Evolutionary conservation across 2,113 vertebrate species (phyloP), one percentile per base, ranked within the genome.

Genomic region (Morone chrysops): DNA sequence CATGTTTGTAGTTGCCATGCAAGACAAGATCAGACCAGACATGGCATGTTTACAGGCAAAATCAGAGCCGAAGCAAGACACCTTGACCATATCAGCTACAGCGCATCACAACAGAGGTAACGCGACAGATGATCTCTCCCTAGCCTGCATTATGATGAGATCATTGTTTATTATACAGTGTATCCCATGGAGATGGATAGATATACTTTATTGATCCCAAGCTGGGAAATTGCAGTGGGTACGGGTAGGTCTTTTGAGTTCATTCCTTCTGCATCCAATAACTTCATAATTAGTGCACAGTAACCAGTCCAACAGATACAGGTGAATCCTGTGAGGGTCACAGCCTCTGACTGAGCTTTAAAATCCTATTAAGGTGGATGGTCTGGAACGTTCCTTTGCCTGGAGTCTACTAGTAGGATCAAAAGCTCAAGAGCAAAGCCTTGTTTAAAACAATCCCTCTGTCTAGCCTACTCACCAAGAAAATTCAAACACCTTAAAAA

Each of bases 331-430:
- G 18, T 5, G 43, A 57, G 83, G 62, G 54, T 56, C 69, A 82
- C 47, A 31, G 50, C 56, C 51, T 54, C 66, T 48, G 81, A 88
- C 66, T 81, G 51, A 73, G 67, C 70, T 88, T 81, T 76, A 76
- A 84, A 91, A 91, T 92, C 88, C 60, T 54, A 66, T 89, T 75
- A 91, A 60, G 80, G 62, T 76, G 48, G 73, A 83, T 54, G 25
- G 77, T 57, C 75, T 43, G 70, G 22, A 80, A 47, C 13, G 22
- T 22, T 80, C 8, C 66, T 83, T 68, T 51, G n/a, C 75, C 38
- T 36, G 36, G 7, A 76, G 62, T 80, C 72, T 61, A 54, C 53
- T 59, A 47, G 65, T 50, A 25, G 66, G 80, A 90, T 84, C 84
- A 88, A 78, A 83, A 65, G 78, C 54, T 87, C 73, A 85, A 65